phyloP scores from a whole-genome alignment of 1,140 invertebrate species.

The Drosophila orena region DNA sequence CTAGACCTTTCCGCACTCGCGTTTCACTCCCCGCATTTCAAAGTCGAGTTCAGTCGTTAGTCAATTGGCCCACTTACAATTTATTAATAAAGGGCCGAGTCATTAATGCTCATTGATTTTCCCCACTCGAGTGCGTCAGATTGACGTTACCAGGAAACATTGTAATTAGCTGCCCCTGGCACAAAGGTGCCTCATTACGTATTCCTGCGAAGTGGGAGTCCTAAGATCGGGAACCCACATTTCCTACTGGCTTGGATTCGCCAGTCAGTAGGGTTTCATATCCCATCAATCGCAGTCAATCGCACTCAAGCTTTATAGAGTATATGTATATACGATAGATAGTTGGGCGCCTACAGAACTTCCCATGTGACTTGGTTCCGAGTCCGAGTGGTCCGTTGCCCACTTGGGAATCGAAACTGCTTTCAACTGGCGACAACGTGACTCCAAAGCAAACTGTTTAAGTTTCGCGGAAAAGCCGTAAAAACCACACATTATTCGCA shows the following conservation, averaged over 20 bases:
- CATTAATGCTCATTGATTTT: constrained; percentile 60
- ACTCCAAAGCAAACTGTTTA: constrained; percentile 2
- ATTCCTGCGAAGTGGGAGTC: constrained; percentile 2
- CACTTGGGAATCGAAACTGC: constrained; percentile 21
- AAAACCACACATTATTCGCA: not conserved
- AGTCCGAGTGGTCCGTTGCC: not conserved
- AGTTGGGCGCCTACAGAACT: constrained; percentile 1
- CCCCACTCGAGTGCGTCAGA: constrained; percentile 19
- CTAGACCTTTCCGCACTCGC: constrained; percentile 2
- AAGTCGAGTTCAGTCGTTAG: constrained; percentile 34
- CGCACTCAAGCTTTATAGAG: too few species aligned
- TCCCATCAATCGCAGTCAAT: not conserved
- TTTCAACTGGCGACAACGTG: constrained; percentile 17
- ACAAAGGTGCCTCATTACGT: constrained; percentile 1
- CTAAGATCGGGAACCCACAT: not conserved
- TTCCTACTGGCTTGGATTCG: not conserved
- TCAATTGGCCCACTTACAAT: constrained; percentile 20
- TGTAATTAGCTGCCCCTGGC: constrained; percentile 37
- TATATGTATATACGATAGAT: not conserved
- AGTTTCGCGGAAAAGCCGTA: not conserved
- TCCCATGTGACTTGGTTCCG: constrained; percentile 18
- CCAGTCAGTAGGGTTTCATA: not conserved
- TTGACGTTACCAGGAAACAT: constrained; percentile 12
- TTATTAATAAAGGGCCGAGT: constrained; percentile 6
- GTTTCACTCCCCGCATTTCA: constrained; percentile 41